These are phyloP conservation scores for Pipistrellus pygmaeus DNA, from an alignment of 2,797 vertebrate species.

Conservation along the genomic window DNA sequence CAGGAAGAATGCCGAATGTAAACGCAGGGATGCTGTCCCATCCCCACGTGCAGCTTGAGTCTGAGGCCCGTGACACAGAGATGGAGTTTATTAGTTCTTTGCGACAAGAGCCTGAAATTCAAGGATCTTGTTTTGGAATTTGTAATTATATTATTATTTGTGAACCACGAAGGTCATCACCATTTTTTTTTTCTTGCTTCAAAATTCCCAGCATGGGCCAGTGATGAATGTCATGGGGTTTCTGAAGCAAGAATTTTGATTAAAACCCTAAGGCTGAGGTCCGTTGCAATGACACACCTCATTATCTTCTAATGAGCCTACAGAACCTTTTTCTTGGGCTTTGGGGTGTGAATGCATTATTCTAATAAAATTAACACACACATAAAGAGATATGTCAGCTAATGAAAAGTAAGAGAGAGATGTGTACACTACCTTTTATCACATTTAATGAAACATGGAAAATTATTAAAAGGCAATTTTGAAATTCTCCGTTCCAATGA, in stretches of 20 bases:
- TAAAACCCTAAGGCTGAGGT: slow-evolving; percentile 56
- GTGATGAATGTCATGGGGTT: slow-evolving; percentile 62
- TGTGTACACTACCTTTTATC: neutral
- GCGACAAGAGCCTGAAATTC: neutral
- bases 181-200: neutral
- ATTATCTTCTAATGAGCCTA: neutral
- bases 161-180: neutral
- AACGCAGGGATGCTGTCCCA: accelerated
- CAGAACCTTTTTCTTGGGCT: neutral
- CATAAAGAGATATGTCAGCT: neutral
- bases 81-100: neutral
- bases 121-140: neutral
- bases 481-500: neutral
- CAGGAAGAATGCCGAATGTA: neutral
- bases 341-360: neutral
- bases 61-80: neutral
- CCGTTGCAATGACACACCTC: neutral
- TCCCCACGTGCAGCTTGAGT: accelerated
- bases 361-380: neutral
- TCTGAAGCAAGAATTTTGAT: slow-evolving; percentile 60
- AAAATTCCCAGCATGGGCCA: neutral
- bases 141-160: neutral
- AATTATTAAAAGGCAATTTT: neutral
- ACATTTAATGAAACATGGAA: neutral
- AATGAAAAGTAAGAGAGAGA: neutral